Base-by-base conservation (phyloP, 2,113 vertebrate species). In the Podilymbus podiceps region DNA sequence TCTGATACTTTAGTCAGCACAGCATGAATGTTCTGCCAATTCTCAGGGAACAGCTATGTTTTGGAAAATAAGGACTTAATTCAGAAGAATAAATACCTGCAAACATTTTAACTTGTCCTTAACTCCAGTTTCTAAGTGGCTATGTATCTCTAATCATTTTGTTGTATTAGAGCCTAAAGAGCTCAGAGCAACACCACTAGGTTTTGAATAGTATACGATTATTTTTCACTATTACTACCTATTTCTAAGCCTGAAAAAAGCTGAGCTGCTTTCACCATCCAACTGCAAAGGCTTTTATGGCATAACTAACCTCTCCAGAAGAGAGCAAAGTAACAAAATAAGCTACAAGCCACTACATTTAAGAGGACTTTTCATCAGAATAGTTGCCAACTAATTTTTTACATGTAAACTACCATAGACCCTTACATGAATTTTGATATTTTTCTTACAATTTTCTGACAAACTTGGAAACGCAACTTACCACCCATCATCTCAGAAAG, bases 401-500 rank as follows among this genome's bases (percentile, higher is more conserved):
- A 4, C 5, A 7, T 12, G 6, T 40, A 25, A 94, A 11, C 8
- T 56, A 27, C 9, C 14, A 38, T 1, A 91, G 16, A 52, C 3
- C 2, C 33, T 56, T 40, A 8, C 4, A 38, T 5, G 13, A 81
- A 58, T 42, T 78, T 72, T n/a, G 8, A 0, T 27, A 20, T 67
- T 78, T 89, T 76, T 75, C 22, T 85, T 49, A 13, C 2, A 23
- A 19, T 1, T 21, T 64, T 72, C 27, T 52, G 21, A 69, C 19
- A 72, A 68, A 40, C 23, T 33, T 46, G n/a, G 27, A 76, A 91
- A 44, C 8, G 12, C 17, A 52, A 40, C 11, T 63, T 18, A 66
- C 15, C 14, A 38, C 23, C 5, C 0, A 0, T 38, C 56, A 16
- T 0, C 3, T 31, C 30, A 82, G 53, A 50, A 56, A 60, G 8